phyloP scores from a whole-genome alignment of 2,797 vertebrate species.

The Centroberyx gerrardi region DNA sequence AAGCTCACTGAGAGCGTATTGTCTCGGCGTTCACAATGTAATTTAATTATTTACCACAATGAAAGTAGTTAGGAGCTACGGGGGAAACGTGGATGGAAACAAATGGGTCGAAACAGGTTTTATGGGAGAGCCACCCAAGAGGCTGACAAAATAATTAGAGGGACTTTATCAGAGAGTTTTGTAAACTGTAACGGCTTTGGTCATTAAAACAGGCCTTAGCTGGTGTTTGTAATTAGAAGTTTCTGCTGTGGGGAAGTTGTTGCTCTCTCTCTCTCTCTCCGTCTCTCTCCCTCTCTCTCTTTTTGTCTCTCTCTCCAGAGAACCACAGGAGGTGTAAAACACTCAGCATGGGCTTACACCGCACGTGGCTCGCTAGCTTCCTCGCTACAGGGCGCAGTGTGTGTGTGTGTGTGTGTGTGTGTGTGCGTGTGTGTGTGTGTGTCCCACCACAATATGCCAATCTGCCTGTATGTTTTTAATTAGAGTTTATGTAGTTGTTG shows the following conservation, averaged over 20 bases:
- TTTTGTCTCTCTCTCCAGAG: constrained; percentile 13
- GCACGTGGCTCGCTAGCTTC: constrained; percentile 51
- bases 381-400: constrained; percentile 33
- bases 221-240: constrained; percentile 47
- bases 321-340: constrained; percentile 65
- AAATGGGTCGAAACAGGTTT: constrained; percentile 50
- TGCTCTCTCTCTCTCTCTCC: constrained; percentile 35
- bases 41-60: constrained; percentile 69
- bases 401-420: constrained; percentile 18
- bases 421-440: constrained; percentile 12
- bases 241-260: constrained; percentile 23
- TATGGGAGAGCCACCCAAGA: constrained; percentile 55
- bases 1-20: constrained; percentile 32
- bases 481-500: constrained; percentile 32
- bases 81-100: constrained; percentile 37
- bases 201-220: constrained; percentile 30
- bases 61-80: constrained; percentile 27
- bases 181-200: constrained; percentile 17
- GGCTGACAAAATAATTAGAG: constrained; percentile 58
- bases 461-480: constrained; percentile 41
- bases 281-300: constrained; percentile 21
- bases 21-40: constrained; percentile 44
- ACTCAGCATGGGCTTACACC: constrained; percentile 54
- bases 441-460: constrained; percentile 29
- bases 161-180: constrained; percentile 55